Conservation (phyloP, 2,113 vertebrate genomes). For the Picathartes gymnocephalus region DNA sequence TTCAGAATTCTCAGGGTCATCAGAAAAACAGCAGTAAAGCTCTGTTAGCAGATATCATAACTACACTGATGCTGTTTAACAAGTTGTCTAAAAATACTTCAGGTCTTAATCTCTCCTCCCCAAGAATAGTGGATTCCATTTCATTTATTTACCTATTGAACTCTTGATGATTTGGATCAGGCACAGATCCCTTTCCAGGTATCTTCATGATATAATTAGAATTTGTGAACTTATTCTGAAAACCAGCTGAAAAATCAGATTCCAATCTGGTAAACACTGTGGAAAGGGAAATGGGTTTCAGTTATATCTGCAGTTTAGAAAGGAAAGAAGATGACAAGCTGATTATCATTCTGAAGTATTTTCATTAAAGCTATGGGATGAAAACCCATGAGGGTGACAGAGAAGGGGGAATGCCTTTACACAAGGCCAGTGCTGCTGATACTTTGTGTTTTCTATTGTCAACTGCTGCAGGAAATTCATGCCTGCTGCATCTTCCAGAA, state of each 20-base stretch:
- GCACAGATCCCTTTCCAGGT: neutral
- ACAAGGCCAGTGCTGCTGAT: neutral
- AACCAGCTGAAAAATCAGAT: neutral
- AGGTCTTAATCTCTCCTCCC: neutral
- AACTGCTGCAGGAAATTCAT: neutral
- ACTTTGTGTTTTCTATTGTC: neutral
- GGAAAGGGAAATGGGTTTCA: neutral
- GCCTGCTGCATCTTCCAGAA: neutral
- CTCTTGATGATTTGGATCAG: neutral
- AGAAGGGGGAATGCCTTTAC: neutral
- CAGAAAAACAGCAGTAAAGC: neutral
- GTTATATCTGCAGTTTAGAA: neutral
- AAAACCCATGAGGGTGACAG: neutral
- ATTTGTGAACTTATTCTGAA: neutral
- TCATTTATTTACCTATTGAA: neutral
- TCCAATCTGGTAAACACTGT: neutral
- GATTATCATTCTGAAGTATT: neutral
- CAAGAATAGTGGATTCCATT: neutral
- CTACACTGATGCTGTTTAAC: neutral
- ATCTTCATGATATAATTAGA: neutral
- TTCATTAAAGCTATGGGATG: neutral
- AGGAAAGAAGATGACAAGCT: neutral
- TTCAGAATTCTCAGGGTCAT: neutral
- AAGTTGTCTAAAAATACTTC: neutral
- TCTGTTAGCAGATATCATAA: neutral